These are phyloP conservation scores for Taenioides sp. DNA, from an alignment of 2,797 vertebrate genomes.

Conservation along the genomic window DNA sequence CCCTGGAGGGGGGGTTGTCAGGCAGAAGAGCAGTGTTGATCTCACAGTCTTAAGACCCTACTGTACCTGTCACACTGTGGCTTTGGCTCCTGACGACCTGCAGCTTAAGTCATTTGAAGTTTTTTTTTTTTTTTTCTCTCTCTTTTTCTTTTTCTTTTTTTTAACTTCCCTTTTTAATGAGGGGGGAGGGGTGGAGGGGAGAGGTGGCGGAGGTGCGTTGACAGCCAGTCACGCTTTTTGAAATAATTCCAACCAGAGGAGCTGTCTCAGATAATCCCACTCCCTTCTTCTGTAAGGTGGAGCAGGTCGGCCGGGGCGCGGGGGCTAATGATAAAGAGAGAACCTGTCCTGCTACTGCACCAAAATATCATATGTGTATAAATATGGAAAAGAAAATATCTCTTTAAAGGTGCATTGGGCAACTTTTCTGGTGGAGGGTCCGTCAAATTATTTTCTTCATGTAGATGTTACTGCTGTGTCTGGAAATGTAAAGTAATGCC, in stretches of 20 bases:
- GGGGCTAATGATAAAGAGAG: conserved; percentile 47
- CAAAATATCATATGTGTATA: not conserved
- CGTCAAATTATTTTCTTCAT: too few relatives aligned
- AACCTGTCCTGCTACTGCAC: conserved; percentile 5
- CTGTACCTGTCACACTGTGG: conserved; percentile 76
- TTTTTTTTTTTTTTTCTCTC: conserved; percentile 4
- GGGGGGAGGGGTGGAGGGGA: conserved; percentile 57
- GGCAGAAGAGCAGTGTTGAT: conserved; percentile 74
- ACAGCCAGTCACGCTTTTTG: conserved; percentile 70
- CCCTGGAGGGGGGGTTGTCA: conserved; percentile 63
- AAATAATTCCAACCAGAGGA: conserved; percentile 77
- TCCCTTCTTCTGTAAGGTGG: conserved; percentile 40
- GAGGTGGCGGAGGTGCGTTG: conserved; percentile 61
- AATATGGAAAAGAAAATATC: not conserved
- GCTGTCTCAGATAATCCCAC: conserved; percentile 69
- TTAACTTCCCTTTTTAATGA: conserved; percentile 58
- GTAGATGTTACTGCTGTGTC: too few relatives aligned
- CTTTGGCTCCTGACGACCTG: conserved; percentile 69
- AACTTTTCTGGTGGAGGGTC: too few relatives aligned
- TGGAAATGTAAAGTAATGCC: too few relatives aligned
- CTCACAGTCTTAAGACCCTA: conserved; percentile 75
- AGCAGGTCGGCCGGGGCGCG: conserved; percentile 42
- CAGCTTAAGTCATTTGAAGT: conserved; percentile 80
- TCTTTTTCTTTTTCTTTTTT: conserved; percentile 14
- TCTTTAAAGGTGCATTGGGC: too few relatives aligned